Evolutionary conservation across 2,113 vertebrate genomes (phyloP), one percentile per base, ranked within the genome.

Genomic region (Psittacula cyanocephala): DNA sequence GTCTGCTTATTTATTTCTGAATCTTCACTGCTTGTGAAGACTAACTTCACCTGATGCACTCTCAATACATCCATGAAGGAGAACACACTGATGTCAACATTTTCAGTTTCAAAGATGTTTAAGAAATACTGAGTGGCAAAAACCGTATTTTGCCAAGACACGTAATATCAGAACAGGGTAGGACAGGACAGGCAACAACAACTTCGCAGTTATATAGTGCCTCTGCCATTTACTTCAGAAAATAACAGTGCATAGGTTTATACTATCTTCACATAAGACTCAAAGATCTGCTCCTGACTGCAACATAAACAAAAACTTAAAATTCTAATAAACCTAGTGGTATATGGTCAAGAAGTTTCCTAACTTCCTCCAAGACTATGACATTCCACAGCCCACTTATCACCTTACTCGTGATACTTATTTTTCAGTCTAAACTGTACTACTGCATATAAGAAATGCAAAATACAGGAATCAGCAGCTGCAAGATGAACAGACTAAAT

Each of bases 141-240:
- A 12, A 49, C 14, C 24, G 5, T 3, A 37, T 10, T 60, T 31
- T 1, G 1, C 44, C 18, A 22, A 77, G 35, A 39, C 37, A 13
- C 6, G 5, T 0, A 11, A 1, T 20, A 84, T 25, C 33, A 72
- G 17, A 60, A 57, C 11, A 11, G 13, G 11, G 13, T 3, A 6
- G 1, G 20, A 5, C 8, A 4, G 24, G 6, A 47, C 2, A 2
- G 25, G 25, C 5, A 18, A 18, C 18, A 23, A 17, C 3, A 7
- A 33, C 44, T 64, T 3, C 4, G 13, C 25, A 41, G 29, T 4
- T 9, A 68, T 35, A 71, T 3, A 20, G n/a, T 6, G 10, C 7
- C 52, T 79, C 62, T 68, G 41, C 31, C 13, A 3, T 37, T 43
- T 29, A 53, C 31, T n/a, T 72, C 65, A 59, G 37, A 78, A 62